A percentile compares a stretch with the other conserved stretches of the same genome.
Conservation (phyloP, 1,140 invertebrate species). For the Hycleus phaleratus region DNA sequence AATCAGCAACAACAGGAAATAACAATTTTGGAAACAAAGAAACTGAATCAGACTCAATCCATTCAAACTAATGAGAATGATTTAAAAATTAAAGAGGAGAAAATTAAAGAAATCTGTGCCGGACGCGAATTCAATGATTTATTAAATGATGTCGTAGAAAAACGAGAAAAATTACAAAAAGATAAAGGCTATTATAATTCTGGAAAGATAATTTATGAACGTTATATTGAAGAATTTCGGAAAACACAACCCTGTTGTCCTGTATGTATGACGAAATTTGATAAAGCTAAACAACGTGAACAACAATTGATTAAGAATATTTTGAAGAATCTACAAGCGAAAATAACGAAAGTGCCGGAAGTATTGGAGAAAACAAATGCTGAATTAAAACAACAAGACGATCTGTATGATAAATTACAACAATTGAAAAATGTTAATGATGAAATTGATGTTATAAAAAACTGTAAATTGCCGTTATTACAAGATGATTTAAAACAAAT, state of each 20-base stretch:
- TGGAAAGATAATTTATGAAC: conserved; percentile 43
- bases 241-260: conserved; percentile 33
- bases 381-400: conserved; percentile 33
- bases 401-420: conserved; percentile 29
- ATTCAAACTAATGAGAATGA: conserved; percentile 35
- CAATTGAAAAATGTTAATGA: conserved; percentile 31
- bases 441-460: conserved; percentile 22
- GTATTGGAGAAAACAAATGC: conserved; percentile 34
- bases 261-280: conserved; percentile 27
- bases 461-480: conserved; percentile 20
- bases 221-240: conserved; percentile 35
- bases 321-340: conserved; percentile 42
- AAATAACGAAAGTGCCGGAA: conserved; percentile 45
- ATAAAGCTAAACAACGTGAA: conserved; percentile 26
- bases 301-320: conserved; percentile 18
- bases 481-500: conserved; percentile 16
- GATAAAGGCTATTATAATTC: conserved; percentile 42
- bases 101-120: conserved; percentile 40
- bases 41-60: conserved; percentile 33
- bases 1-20: conserved; percentile 51
- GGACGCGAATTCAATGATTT: conserved; percentile 37
- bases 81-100: conserved; percentile 30
- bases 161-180: conserved; percentile 41
- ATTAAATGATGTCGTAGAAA: conserved; percentile 33
- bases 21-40: conserved; percentile 28